Base-by-base conservation (phyloP, 1,140 invertebrate genomes). In the Aphelenchoides avenae region DNA sequence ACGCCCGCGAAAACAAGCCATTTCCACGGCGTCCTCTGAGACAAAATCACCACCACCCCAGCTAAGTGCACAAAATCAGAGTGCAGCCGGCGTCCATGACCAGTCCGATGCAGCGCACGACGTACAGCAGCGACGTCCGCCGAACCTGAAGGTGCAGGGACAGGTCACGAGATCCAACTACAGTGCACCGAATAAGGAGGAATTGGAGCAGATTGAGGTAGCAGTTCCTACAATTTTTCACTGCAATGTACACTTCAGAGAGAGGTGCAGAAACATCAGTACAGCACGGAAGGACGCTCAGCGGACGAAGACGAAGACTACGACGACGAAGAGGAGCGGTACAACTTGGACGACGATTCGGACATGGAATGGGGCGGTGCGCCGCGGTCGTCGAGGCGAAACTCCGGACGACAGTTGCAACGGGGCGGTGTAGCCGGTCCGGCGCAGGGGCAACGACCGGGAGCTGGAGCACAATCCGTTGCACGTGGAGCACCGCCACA, bases 171-270 rank as follows among this genome's bases (percentile, higher is more conserved):
- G n/a, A n/a, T n/a, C n/a, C n/a, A n/a, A 13, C 41, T 37, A 43
- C 60, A 27, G 61, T 4, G 57, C 66, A 2, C 29, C 60, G 24
- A 54, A 57, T 34, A 65, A 52, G n/a, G 54, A 67, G 22, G 64
- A 69, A 48, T 29, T 65, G 26, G 53, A 39, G 26, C 29, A 69
- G 27, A 65, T 65, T 34, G 63, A 65, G 62, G 62, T 68, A 33
- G 18, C 7, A 11, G 27, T 53, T n/a, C n/a, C n/a, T n/a, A n/a
- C n/a, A n/a, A n/a, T n/a, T n/a, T n/a, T 1, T 15, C 6, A 20
- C 2, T 27, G 15, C 34, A 13, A 9, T 4, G 15, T 26, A 42
- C 20, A 24, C 52, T 58, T 60, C n/a, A 60, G 57, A 40, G 40
- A 24, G 57, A 60, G 48, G 29, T 60, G 29, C 55, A 60, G 6